Evolutionary conservation across 2,113 vertebrate genomes (phyloP).

Genomic region (Aegithalos caudatus): DNA sequence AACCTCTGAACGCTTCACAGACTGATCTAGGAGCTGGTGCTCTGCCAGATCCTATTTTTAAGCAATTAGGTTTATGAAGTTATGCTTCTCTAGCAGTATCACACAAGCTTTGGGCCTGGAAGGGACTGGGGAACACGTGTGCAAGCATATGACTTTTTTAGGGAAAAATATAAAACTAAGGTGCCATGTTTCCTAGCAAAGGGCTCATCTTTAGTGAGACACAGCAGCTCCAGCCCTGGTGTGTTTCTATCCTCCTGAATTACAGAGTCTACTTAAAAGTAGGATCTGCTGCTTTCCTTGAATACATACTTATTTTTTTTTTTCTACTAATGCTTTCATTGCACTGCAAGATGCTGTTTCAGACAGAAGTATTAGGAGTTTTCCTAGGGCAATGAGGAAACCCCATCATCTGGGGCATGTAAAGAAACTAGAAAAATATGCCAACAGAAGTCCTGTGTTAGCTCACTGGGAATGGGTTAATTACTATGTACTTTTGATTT

Average conservation of each 20-base stretch:
- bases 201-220: neutral
- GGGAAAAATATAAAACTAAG: neutral
- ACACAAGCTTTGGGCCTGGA: neutral
- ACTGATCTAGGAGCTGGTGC: neutral
- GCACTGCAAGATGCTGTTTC: neutral
- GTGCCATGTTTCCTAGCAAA: neutral
- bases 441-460: neutral
- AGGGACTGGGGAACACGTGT: neutral
- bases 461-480: neutral
- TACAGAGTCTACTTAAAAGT: neutral
- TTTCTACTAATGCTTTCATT: neutral
- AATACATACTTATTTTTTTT: neutral
- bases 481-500: neutral
- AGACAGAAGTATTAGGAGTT: neutral
- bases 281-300: neutral
- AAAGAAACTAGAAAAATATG: neutral
- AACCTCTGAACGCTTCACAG: slow-evolving; percentile 22
- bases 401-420: neutral
- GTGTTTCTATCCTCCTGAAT: neutral
- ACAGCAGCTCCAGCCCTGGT: neutral
- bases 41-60: slow-evolving; percentile 36
- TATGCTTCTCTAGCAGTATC: neutral
- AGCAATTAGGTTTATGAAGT: slow-evolving; percentile 8
- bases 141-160: neutral
- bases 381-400: neutral